These are phyloP conservation scores for Silvanus unidentatus DNA, from an alignment of 2,888 invertebrate genomes.

Conservation along the genomic window DNA sequence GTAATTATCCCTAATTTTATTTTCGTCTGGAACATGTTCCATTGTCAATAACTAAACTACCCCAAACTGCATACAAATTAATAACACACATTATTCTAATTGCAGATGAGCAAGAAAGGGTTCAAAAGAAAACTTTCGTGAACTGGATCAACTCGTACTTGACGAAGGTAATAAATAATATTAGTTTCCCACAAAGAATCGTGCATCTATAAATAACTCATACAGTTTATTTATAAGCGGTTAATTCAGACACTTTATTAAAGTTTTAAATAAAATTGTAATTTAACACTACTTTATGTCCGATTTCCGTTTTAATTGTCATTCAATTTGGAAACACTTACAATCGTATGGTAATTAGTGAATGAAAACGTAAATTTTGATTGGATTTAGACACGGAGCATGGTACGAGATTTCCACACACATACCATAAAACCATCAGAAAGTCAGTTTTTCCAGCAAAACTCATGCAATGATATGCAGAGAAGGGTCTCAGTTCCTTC, in stretches of 20 bases:
- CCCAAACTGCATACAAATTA: no score
- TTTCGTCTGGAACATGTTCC: no score
- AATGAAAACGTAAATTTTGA: conserved; percentile 23
- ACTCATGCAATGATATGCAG: conserved; percentile 1
- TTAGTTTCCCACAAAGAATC: no score
- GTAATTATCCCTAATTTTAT: no score
- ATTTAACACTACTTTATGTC: no score
- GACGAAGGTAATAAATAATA: conserved; percentile 74
- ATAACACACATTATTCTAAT: no score
- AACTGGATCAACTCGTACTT: conserved; percentile 99
- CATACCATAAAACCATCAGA: conserved; percentile 5
- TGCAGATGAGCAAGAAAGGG: conserved; percentile 98
- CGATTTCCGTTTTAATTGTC: conserved; percentile 8
- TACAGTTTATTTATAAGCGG: no score
- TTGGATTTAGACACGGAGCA: conserved; percentile 26
- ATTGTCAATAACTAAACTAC: no score
- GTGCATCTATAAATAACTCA: no score
- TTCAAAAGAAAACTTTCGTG: conserved; percentile 98
- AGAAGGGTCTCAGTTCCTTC: no score
- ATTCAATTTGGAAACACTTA: conserved; percentile 12
- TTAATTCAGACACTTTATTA: not conserved
- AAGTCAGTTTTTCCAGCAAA: conserved; percentile 1
- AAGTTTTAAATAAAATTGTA: no score
- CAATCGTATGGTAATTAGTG: conserved; percentile 22
- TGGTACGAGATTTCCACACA: conserved; percentile 25